A percentile compares a stretch with the other conserved stretches of the same genome.
phyloP scores from a whole-genome alignment of 2,113 vertebrate genomes.

The Diadophis punctatus region DNA sequence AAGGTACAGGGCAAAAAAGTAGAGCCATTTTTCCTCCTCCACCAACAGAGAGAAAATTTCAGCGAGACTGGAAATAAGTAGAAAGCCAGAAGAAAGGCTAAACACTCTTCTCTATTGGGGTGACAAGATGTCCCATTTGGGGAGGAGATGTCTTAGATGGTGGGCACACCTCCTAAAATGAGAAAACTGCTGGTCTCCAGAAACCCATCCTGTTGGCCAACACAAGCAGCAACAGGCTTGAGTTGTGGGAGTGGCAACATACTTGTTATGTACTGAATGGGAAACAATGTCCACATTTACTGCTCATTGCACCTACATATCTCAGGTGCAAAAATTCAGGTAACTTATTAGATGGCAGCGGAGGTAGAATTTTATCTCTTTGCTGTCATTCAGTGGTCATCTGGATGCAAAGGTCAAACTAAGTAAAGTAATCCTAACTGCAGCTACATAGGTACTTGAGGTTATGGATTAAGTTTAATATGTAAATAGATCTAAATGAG shows the following conservation, averaged over 20 bases:
- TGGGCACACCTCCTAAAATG: not conserved
- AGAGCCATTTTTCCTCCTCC: not conserved
- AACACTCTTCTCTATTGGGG: not conserved
- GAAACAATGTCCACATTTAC: not conserved
- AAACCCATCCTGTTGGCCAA: not conserved
- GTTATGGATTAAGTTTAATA: not conserved
- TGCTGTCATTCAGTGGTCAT: not conserved
- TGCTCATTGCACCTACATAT: not conserved
- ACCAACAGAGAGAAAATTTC: too few relatives aligned
- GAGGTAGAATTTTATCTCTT: not conserved
- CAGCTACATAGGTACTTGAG: not conserved
- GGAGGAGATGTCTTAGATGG: not conserved
- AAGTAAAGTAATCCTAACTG: not conserved
- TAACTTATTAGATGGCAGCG: not conserved
- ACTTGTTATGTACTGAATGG: not conserved
- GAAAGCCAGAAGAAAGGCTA: not conserved
- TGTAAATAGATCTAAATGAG: not conserved
- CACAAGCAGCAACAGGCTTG: not conserved
- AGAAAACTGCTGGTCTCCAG: not conserved
- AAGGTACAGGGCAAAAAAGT: not conserved
- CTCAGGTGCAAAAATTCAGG: not conserved
- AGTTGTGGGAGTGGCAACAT: not conserved
- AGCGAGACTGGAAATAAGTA: not conserved
- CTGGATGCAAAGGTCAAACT: not conserved
- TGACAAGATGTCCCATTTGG: not conserved